A percentile compares a stretch with the other conserved stretches of the same genome.
Evolutionary conservation across 2,797 vertebrate genomes (phyloP).

Genomic region (Arrhamphus sclerolepis): DNA sequence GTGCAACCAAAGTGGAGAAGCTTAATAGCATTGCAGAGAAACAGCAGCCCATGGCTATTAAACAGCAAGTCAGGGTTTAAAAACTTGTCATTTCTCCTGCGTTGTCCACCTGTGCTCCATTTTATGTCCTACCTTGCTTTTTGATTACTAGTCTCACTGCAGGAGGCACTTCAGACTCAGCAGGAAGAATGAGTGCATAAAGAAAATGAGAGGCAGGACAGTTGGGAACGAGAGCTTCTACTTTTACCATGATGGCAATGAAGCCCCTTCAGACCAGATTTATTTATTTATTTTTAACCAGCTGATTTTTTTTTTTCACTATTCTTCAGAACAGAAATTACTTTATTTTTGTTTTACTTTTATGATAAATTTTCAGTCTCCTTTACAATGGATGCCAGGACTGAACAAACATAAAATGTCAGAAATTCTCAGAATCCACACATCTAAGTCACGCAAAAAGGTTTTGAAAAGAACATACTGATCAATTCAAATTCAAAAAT

Average conservation of each 20-base stretch:
- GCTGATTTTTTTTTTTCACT: not conserved
- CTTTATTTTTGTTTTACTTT: not conserved
- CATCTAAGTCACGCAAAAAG: too few relatives aligned
- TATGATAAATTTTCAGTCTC: too few relatives aligned
- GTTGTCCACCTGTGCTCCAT: slow-evolving; percentile 2
- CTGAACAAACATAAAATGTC: too few relatives aligned
- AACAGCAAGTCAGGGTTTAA: slow-evolving; percentile 22
- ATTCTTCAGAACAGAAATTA: not conserved
- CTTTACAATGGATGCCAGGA: too few relatives aligned
- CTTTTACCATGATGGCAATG: not conserved
- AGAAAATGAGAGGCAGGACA: slow-evolving; percentile 17
- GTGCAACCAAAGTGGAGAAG: slow-evolving; percentile 40
- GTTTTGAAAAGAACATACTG: too few relatives aligned
- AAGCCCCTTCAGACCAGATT: too few relatives aligned
- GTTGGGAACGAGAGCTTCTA: slow-evolving; percentile 21
- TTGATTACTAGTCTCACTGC: slow-evolving; percentile 27
- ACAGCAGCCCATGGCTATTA: slow-evolving; percentile 33
- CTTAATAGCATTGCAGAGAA: slow-evolving; percentile 51
- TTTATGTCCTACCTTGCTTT: slow-evolving; percentile 14
- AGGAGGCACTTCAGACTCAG: slow-evolving; percentile 33
- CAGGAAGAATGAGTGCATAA: slow-evolving; percentile 3
- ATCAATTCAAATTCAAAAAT: too few relatives aligned
- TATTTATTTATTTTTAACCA: too few relatives aligned
- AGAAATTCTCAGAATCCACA: too few relatives aligned
- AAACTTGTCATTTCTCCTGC: slow-evolving; percentile 19